These are phyloP conservation scores for Sinocyclocheilus rhinocerous DNA, from an alignment of 2,113 vertebrate species.

Conservation along the genomic window DNA sequence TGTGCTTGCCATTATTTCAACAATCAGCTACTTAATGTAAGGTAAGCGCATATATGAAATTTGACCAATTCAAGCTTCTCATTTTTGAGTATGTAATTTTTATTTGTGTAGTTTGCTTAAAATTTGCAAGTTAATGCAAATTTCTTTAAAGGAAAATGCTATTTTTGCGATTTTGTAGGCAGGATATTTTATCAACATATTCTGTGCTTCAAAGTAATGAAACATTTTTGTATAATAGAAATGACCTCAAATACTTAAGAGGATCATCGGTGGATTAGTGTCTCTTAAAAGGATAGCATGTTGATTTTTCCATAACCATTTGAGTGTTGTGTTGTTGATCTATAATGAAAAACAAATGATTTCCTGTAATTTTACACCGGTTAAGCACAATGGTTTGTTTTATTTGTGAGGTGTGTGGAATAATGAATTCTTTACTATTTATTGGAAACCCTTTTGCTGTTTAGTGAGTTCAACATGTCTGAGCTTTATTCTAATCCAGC, in stretches of 20 bases:
- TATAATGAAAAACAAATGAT: neutral
- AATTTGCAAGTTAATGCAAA: neutral
- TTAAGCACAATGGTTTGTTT: neutral
- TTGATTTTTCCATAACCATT: neutral
- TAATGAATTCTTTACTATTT: neutral
- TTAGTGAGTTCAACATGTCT: neutral
- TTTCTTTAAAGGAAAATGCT: neutral
- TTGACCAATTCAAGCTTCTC: neutral
- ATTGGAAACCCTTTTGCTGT: neutral
- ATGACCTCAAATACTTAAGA: neutral
- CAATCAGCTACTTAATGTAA: neutral
- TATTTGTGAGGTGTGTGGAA: neutral
- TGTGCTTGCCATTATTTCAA: neutral
- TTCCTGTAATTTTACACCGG: neutral
- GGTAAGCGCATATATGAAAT: neutral
- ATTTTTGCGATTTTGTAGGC: neutral
- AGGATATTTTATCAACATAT: neutral
- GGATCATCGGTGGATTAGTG: no score
- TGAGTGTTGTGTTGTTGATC: neutral
- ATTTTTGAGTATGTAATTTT: neutral
- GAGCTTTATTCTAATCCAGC: neutral
- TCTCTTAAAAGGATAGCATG: neutral
- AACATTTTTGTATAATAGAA: neutral
- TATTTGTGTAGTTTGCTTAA: neutral
- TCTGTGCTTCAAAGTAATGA: neutral